Evolutionary conservation across 2,113 vertebrate genomes (phyloP).

Genomic region (Cynocephalus volans): DNA sequence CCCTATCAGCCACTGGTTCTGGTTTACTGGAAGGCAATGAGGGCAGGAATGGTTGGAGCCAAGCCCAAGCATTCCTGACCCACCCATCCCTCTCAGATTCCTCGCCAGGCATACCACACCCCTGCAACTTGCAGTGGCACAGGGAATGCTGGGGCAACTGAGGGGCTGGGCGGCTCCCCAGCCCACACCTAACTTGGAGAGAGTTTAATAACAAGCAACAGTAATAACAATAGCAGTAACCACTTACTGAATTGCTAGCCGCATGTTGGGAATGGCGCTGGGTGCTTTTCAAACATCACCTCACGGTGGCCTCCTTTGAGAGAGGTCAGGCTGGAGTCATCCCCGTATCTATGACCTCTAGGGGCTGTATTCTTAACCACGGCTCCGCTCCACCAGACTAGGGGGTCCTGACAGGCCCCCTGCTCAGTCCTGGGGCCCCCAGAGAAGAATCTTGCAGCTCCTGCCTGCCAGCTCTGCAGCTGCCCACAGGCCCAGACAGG

Average conservation of each 20-base stretch:
- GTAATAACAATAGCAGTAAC: not conserved
- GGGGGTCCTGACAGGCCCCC: not conserved
- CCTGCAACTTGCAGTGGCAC: constrained; percentile 4
- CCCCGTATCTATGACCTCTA: not conserved
- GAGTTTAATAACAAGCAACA: not conserved
- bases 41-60: not conserved
- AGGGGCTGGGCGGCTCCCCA: not conserved
- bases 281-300: not conserved
- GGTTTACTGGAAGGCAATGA: not conserved
- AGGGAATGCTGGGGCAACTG: constrained; percentile 6
- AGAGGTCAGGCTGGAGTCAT: not conserved
- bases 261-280: not conserved
- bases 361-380: not conserved
- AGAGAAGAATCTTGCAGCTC: constrained; percentile 46
- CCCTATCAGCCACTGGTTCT: not conserved
- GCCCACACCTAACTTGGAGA: not conserved
- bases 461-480: constrained; percentile 7
- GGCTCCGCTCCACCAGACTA: not conserved
- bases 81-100: constrained; percentile 44
- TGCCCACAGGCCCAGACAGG: constrained; percentile 71
- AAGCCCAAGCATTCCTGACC: constrained; percentile 25
- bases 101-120: not conserved
- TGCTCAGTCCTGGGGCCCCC: not conserved
- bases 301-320: not conserved
- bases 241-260: accelerated